These are phyloP conservation scores for Staurois parvus DNA, from an alignment of 2,797 vertebrate genomes.

Conservation along the genomic window DNA sequence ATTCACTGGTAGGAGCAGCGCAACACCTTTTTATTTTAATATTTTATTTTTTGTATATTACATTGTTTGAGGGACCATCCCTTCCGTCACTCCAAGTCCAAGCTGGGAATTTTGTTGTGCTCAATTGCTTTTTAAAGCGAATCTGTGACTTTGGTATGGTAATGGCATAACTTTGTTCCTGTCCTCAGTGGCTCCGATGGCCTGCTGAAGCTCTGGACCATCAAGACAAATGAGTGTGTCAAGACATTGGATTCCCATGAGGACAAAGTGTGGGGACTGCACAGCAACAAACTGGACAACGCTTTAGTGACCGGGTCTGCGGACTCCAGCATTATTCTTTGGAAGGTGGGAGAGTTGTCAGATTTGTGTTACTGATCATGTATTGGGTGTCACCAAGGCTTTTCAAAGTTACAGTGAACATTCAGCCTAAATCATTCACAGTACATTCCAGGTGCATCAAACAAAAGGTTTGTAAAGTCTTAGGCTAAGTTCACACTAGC, in stretches of 20 bases:
- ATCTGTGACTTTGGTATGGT: not conserved
- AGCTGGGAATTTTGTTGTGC: not conserved
- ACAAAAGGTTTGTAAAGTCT: too few species aligned
- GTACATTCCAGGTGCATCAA: too few species aligned
- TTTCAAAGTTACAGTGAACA: too few species aligned
- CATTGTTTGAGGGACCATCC: too few species aligned
- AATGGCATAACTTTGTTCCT: not conserved
- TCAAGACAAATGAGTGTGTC: constrained; percentile 94
- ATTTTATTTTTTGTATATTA: too few species aligned
- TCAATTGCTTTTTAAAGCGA: too few species aligned
- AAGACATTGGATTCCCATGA: constrained; percentile 92
- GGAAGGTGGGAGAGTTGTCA: constrained; percentile 80
- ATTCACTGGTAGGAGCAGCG: too few species aligned
- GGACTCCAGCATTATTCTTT: constrained; percentile 88
- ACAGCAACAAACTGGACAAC: constrained; percentile 83
- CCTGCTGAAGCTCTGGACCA: constrained; percentile 96
- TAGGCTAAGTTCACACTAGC: too few species aligned
- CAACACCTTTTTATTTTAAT: too few species aligned
- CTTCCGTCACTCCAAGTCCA: not conserved
- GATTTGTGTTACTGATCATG: too few species aligned
- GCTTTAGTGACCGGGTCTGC: constrained; percentile 86
- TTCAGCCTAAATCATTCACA: too few species aligned
- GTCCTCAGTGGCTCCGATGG: constrained; percentile 88
- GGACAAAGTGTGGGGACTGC: constrained; percentile 97
- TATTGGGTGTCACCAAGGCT: too few species aligned